Conservation (phyloP, 2,113 vertebrate genomes). For the Felis catus region DNA sequence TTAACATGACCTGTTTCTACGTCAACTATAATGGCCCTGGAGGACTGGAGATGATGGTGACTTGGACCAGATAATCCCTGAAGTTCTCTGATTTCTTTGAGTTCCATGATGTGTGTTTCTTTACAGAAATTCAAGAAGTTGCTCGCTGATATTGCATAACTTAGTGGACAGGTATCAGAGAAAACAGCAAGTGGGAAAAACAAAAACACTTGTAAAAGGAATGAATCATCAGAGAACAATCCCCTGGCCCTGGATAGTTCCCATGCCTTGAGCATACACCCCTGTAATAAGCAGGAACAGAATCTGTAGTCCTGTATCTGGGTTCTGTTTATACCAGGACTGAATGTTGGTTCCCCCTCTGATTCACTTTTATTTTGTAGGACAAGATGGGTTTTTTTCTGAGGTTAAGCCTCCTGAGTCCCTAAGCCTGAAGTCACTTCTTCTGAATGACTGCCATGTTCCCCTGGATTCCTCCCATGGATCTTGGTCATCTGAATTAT, state of each 20-base stretch:
- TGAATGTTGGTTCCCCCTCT: neutral
- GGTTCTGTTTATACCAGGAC: neutral
- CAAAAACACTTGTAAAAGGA: neutral
- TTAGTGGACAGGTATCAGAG: neutral
- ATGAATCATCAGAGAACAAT: neutral
- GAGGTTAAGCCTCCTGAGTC: neutral
- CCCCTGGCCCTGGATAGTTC: neutral
- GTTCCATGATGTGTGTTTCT: neutral
- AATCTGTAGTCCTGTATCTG: neutral
- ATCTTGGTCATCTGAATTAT: neutral
- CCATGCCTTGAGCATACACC: neutral
- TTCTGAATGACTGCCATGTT: too few species aligned
- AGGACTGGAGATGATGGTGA: neutral
- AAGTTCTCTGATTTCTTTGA: neutral
- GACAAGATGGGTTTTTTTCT: neutral
- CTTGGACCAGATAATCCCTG: neutral
- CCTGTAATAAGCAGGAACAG: neutral
- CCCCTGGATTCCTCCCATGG: neutral
- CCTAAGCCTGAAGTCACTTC: neutral
- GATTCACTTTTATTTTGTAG: neutral
- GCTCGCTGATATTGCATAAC: neutral
- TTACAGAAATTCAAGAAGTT: neutral
- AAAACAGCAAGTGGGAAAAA: neutral
- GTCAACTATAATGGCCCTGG: neutral
- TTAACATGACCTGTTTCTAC: neutral